Conservation (phyloP, 2,888 invertebrate genomes). For the Ennomos erosarius region DNA sequence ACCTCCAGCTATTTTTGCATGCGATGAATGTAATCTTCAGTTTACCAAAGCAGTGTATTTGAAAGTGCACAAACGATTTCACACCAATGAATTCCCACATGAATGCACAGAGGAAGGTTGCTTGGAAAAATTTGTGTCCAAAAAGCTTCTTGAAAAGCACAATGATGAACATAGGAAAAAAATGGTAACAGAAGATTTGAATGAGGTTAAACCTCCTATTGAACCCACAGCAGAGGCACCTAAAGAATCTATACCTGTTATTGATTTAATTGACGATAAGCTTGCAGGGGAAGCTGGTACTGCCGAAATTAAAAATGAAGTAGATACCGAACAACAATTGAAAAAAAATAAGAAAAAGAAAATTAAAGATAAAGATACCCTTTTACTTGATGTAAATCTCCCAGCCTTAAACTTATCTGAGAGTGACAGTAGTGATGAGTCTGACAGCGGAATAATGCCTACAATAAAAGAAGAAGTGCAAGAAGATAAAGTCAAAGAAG, state of each 20-base stretch:
- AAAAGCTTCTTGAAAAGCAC: slow-evolving; percentile 91
- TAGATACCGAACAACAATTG: slow-evolving; percentile 59
- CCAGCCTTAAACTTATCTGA: slow-evolving; percentile 94
- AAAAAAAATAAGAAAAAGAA: slow-evolving; percentile 81
- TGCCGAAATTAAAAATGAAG: slow-evolving; percentile 65
- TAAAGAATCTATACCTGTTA: slow-evolving; percentile 65
- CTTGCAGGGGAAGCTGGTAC: slow-evolving; percentile 63
- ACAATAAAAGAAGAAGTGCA: slow-evolving; percentile 56
- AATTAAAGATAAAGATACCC: slow-evolving; percentile 76
- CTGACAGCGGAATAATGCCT: slow-evolving; percentile 65
- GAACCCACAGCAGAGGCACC: slow-evolving; percentile 58
- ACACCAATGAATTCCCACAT: slow-evolving; percentile 89
- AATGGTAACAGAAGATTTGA: slow-evolving; percentile 60
- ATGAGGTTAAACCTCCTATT: slow-evolving; percentile 55
- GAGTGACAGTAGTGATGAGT: slow-evolving; percentile 92
- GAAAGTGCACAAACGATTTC: slow-evolving; percentile 93
- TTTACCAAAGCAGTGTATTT: slow-evolving; percentile 91
- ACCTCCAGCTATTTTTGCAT: slow-evolving; percentile 90
- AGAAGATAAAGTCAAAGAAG: slow-evolving; percentile 49
- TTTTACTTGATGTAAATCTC: slow-evolving; percentile 85
- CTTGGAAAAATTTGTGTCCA: slow-evolving; percentile 91
- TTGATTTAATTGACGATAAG: slow-evolving; percentile 72
- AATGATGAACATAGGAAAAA: slow-evolving; percentile 85
- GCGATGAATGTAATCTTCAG: slow-evolving; percentile 92
- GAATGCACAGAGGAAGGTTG: slow-evolving; percentile 89